Conservation (phyloP, 2,797 vertebrate genomes). For the Urocyon cinereoargenteus region DNA sequence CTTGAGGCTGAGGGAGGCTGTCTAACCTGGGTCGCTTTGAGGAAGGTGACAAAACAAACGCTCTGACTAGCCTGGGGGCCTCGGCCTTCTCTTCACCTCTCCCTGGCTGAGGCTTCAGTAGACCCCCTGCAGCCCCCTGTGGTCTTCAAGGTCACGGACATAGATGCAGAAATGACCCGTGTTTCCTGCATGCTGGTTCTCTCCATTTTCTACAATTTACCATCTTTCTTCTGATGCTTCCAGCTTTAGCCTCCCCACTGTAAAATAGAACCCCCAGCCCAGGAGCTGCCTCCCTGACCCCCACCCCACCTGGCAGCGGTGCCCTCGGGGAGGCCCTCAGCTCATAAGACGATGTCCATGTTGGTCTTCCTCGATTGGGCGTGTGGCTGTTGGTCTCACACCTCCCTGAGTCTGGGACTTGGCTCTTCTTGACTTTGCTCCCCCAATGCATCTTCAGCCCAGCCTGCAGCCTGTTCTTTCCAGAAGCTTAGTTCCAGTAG, state of each 20-base stretch:
- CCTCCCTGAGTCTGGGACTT: background rate
- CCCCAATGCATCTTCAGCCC: background rate
- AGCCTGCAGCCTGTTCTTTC: background rate
- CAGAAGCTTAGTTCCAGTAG: background rate
- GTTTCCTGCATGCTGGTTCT: background rate
- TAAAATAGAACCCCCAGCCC: background rate
- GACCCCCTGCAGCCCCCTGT: rapidly evolving
- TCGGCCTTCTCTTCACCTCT: background rate
- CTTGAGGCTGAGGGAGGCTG: background rate
- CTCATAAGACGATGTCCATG: background rate
- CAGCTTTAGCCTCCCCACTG: background rate
- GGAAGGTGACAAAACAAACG: background rate
- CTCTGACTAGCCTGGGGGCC: background rate
- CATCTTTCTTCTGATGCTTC: background rate
- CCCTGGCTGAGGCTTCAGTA: background rate
- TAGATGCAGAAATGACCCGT: background rate
- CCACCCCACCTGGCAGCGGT: background rate
- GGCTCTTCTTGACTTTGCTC: background rate
- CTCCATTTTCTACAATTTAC: background rate
- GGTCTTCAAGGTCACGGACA: background rate
- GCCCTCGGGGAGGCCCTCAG: background rate
- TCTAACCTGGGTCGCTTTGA: rapidly evolving
- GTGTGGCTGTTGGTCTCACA: rapidly evolving
- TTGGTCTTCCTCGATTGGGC: rapidly evolving
- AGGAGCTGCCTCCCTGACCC: background rate